Base-by-base conservation (phyloP, 1,140 invertebrate species). In the Ceratosolen solmsi region DNA sequence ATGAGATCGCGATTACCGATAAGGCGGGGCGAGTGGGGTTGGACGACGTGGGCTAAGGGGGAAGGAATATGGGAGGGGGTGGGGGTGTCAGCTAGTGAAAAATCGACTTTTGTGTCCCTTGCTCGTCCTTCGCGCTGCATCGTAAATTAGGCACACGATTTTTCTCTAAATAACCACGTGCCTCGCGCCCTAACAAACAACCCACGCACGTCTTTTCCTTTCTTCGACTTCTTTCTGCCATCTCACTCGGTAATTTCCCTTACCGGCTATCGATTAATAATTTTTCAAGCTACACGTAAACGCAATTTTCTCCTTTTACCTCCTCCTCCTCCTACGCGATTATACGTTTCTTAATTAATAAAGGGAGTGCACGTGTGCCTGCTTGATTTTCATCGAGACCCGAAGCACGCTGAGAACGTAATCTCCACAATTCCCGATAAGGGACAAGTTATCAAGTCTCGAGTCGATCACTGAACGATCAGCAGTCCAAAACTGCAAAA, bases 1-100 rank as follows among this genome's bases (percentile, higher is more conserved):
- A 78, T 58, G 72, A 46, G 84, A 83, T 86, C 85, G 85, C 85
- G 85, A 86, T 84, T 82, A 82, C 79, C 63, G 72, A 82, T 82
- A 74, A 8, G 25, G 54, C 54, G 25, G 15, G n/a, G n/a, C n/a
- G n/a, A n/a, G n/a, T n/a, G n/a, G n/a, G n/a, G n/a, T n/a, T n/a
- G n/a, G n/a, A n/a, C n/a, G n/a, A n/a, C n/a, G n/a, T n/a, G n/a
- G n/a, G n/a, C n/a, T n/a, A n/a, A n/a, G n/a, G n/a, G n/a, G n/a
- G n/a, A n/a, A n/a, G n/a, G n/a, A n/a, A n/a, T 5, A 8, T 17
- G 65, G 17, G 27, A 41, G 25, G 8, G 70, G 0, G 38, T 22
- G 70, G 36, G 25, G 33, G n/a, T 13, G 38, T 41, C 33, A 9
- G 54, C 33, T 54, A 22, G n/a, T 76, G 73, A 76, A 76, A 82